phyloP scores from a whole-genome alignment of 2,888 invertebrate species.

The Octonoba sinensis region DNA sequence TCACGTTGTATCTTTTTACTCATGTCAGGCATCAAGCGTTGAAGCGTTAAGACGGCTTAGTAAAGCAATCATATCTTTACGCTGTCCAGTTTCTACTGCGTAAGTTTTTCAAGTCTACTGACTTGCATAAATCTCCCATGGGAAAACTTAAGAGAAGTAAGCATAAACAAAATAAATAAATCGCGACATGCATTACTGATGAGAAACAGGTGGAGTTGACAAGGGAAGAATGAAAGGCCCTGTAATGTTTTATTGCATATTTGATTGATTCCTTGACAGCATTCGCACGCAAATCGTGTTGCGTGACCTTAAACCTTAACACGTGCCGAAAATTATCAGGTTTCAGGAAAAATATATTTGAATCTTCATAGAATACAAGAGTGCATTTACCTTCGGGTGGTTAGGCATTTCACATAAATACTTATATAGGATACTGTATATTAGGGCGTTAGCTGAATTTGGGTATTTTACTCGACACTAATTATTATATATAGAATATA shows the following conservation, averaged over 20 bases:
- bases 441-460: too few species aligned
- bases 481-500: too few species aligned
- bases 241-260: slow-evolving; percentile 7
- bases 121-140: too few species aligned
- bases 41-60: too few species aligned
- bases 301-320: slow-evolving; percentile 16
- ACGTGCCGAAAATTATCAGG: slow-evolving; percentile 2
- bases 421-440: too few species aligned
- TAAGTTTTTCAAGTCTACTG: too few species aligned
- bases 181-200: slow-evolving; percentile 8
- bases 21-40: too few species aligned
- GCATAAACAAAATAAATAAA: slow-evolving; percentile 12
- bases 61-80: too few species aligned
- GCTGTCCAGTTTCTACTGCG: too few species aligned
- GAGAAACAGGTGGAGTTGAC: slow-evolving; percentile 1
- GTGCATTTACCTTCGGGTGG: slow-evolving; percentile 23
- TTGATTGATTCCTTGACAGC: slow-evolving; percentile 24
- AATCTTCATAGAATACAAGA: slow-evolving; percentile 18
- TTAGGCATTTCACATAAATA: too few species aligned
- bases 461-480: too few species aligned
- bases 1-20: too few species aligned
- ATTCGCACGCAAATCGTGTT: slow-evolving; percentile 21
- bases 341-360: background rate
- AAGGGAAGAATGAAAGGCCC: slow-evolving; percentile 1
- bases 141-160: background rate